Evolutionary conservation across 2,888 invertebrate genomes (phyloP).

Genomic region (Xylophagus ater): DNA sequence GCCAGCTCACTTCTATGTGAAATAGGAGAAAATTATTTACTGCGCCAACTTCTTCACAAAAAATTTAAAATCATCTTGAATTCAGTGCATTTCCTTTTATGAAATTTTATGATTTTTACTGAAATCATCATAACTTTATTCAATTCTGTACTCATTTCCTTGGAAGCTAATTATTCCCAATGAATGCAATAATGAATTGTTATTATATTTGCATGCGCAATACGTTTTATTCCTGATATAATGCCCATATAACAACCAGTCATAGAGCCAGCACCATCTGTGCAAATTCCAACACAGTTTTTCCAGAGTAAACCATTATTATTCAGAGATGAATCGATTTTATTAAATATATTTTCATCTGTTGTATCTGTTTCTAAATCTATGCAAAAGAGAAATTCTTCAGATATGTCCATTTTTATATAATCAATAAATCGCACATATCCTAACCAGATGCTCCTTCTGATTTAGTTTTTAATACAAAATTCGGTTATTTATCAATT

Average conservation of each 20-base stretch:
- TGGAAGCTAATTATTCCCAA: conserved; percentile 4
- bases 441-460: conserved; percentile 3
- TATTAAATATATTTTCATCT: too few relatives aligned
- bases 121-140: conserved; percentile 5
- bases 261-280: too few relatives aligned
- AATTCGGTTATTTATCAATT: too few relatives aligned
- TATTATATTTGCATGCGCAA: conserved; percentile 6
- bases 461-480: too few relatives aligned
- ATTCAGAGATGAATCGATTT: too few relatives aligned
- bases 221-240: conserved; percentile 5
- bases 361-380: too few relatives aligned
- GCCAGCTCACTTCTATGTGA: too few relatives aligned
- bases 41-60: too few relatives aligned
- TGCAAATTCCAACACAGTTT: too few relatives aligned
- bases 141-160: conserved; percentile 7
- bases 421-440: conserved; percentile 4
- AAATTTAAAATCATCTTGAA: conserved; percentile 6
- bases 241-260: too few relatives aligned
- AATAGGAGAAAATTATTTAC: too few relatives aligned
- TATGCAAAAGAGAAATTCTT: conserved; percentile 6
- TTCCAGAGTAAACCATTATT: too few relatives aligned
- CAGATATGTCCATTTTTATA: conserved; percentile 5
- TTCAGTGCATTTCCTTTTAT: conserved; percentile 7
- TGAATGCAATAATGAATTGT: conserved; percentile 5
- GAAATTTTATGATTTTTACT: conserved; percentile 7